phyloP scores from a whole-genome alignment of 2,113 vertebrate genomes.

The Mobula hypostoma region DNA sequence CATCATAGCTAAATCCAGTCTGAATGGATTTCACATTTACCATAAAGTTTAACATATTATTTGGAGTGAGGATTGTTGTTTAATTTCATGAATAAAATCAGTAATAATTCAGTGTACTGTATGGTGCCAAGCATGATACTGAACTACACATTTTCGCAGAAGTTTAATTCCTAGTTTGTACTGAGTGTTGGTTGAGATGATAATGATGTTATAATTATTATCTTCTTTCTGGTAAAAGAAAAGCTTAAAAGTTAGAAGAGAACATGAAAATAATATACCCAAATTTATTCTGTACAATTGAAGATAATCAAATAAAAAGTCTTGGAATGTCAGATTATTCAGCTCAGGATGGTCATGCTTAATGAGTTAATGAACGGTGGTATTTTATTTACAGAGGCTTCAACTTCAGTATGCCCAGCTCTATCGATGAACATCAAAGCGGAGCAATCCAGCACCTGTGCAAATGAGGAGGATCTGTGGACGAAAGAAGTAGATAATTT shows the following conservation, averaged over 20 bases:
- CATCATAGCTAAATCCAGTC: neutral
- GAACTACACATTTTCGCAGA: neutral
- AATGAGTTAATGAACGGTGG: neutral
- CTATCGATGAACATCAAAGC: neutral
- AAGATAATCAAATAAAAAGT: neutral
- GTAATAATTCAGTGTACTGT: neutral
- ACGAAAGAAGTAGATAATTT: conserved; percentile 49
- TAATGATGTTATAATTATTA: neutral
- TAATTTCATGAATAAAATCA: neutral
- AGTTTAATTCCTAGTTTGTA: neutral
- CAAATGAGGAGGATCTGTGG: conserved; percentile 11
- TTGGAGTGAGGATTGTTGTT: neutral
- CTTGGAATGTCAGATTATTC: neutral
- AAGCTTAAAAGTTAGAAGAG: neutral
- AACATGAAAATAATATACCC: neutral
- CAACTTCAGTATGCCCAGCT: neutral
- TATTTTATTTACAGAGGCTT: conserved; percentile 8
- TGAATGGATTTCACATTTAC: neutral
- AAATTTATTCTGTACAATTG: neutral
- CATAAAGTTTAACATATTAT: neutral
- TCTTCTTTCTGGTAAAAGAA: neutral
- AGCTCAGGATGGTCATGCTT: neutral
- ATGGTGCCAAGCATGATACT: neutral
- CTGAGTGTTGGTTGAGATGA: neutral
- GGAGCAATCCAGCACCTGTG: rapidly evolving